These are phyloP conservation scores for Morone saxatilis DNA, from an alignment of 2,113 vertebrate genomes.

Conservation along the genomic window DNA sequence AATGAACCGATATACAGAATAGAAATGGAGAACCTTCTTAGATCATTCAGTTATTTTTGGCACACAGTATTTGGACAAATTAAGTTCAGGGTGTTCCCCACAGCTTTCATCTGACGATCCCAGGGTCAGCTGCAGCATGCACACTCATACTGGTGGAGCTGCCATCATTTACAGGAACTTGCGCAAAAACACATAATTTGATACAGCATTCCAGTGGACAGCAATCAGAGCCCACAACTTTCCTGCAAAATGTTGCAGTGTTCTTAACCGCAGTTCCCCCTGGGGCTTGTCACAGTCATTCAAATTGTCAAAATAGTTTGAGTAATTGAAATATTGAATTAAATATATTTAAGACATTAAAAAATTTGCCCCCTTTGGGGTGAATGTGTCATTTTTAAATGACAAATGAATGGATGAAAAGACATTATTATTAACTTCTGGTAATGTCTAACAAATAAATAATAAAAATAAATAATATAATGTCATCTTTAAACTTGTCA, in stretches of 20 bases:
- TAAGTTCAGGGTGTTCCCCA: constrained; percentile 54
- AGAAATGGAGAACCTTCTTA: constrained; percentile 14
- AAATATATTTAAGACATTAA: not conserved
- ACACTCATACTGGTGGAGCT: constrained; percentile 58
- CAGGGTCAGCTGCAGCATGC: constrained; percentile 25
- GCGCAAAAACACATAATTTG: constrained; percentile 31
- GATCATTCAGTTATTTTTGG: constrained; percentile 50
- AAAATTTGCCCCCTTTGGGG: not conserved
- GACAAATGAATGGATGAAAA: not conserved
- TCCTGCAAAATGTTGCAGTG: not conserved
- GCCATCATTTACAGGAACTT: constrained; percentile 64
- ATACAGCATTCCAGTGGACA: constrained; percentile 15
- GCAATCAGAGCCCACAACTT: constrained; percentile 34
- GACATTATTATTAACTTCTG: not conserved
- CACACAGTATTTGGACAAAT: constrained; percentile 29
- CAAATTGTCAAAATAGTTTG: not conserved
- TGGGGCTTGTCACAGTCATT: no score
- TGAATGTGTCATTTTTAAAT: not conserved
- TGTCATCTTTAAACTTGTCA: not conserved
- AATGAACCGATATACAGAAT: not conserved
- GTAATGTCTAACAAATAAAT: not conserved
- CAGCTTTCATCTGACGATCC: not conserved
- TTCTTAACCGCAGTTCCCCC: not conserved
- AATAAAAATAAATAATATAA: not conserved
- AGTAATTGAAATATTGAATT: not conserved